Evolutionary conservation across 1,140 invertebrate genomes (phyloP), one percentile per base, ranked within the genome.

Genomic region (Drosophila punjabiensis): DNA sequence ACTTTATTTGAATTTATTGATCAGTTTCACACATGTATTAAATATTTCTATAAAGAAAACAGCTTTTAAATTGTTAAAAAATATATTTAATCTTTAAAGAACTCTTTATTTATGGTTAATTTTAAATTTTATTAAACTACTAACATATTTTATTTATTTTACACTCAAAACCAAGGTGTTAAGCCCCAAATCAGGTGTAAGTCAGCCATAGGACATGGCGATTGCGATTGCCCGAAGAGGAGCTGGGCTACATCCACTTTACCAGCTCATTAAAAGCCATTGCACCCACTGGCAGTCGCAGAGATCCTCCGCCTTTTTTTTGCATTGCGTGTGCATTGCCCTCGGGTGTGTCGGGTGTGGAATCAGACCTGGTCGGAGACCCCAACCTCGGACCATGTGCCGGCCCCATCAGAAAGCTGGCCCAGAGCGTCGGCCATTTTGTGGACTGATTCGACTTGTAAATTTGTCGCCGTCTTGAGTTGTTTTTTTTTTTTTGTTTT

Each of bases 221-320:
- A 74, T 74, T 37, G 70, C 13, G 70, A n/a, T 74, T 61, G 70
- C 13, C 68, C 10, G 5, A 13, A 32, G 56, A 52, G 59, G 47
- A 73, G 37, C 39, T 48, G 20, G 18, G 39, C 56, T 62, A 74
- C 71, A 69, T 71, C 68, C 66, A 61, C 71, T 75, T 85, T 86
- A 67, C 74, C 75, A 86, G 86, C 87, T 90, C 87, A 90, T 90
- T 90, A 90, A 90, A 90, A 90, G 80, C 79, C 55, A 76, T 77
- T 89, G 80, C 82, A 90, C 82, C 86, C 82, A 90, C 86, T 65
- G 47, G 50, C 60, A 59, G 69, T 45, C 30, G 24, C 24, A 4
- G 33, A 50, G 24, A 74, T 65, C 43, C 14, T 45, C 48, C 43
- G 10, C 55, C 41, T 65, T 55, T 16, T 33, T 33, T 16, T 82